Base-by-base conservation (phyloP, 2,888 invertebrate genomes). In the Liodrosophila aerea region DNA sequence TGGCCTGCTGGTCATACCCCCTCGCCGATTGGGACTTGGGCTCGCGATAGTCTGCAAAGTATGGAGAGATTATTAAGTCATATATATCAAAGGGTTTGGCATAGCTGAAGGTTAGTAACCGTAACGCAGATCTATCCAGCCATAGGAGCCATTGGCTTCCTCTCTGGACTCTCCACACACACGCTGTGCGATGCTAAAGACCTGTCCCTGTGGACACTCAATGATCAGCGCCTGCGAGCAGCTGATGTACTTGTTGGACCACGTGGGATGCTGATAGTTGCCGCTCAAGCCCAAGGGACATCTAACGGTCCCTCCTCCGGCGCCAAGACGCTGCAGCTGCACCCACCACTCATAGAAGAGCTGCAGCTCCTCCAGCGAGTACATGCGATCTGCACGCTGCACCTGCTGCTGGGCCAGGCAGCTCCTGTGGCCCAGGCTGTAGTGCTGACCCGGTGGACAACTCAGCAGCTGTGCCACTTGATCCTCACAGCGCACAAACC, bases 401-500 rank as follows among this genome's bases (percentile, higher is more conserved):
- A 87, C 85, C 34, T 78, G 75, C 16, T 30, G 36, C 34, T 18
- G 27, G 0, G 74, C 62, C 22, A 70, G 68, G 29, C 88, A 88
- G 22, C 36, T 39, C 1, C 64, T 69, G 2, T 57, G 54, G 0
- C 73, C 56, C 2, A 84, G 34, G 57, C 87, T 93, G 78, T 93
- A 94, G 1, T 93, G 89, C 0, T 93, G 93, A 1, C 92, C 92
- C 0, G 92, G 92, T 1, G 92, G 91, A 76, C 94, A 94, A 7
- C 91, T 91, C 59, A 92, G 91, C 0, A 93, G 89, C 16, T 87
- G 92, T 93, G 7, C 59, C 93, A 65, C 92, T 92, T 91, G 92
- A n/a, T n/a, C 91, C 90, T 91, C 92, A 76, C 94, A 94, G 77
- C 92, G 93, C 22, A 94, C 89, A 82, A 92, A 94, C 74, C 92